Percentiles rank a stretch among this genome's conserved stretches.
Conservation (phyloP, 2,113 vertebrate genomes). For the Lucifuga dentata region DNA sequence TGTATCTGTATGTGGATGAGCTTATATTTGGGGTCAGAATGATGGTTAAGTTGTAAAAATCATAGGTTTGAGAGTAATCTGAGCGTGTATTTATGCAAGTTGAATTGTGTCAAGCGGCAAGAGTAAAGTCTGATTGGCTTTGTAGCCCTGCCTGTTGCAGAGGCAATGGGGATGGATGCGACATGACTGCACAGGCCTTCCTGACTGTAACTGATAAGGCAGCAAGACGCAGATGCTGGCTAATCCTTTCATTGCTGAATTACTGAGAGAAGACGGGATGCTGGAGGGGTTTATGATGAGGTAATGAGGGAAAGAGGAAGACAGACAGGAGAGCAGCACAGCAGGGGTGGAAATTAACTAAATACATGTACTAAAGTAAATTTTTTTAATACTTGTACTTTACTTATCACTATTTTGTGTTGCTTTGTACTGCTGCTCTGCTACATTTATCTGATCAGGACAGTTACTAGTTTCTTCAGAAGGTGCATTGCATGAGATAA, state of each 20-base stretch:
- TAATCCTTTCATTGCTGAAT: slow-evolving; percentile 71
- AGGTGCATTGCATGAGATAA: too few relatives aligned
- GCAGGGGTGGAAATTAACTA: too few relatives aligned
- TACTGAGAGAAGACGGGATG: slow-evolving; percentile 56
- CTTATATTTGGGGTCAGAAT: neutral
- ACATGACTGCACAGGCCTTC: slow-evolving; percentile 55
- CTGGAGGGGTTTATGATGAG: too few relatives aligned
- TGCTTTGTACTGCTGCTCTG: too few relatives aligned
- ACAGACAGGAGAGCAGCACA: too few relatives aligned
- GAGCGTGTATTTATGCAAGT: slow-evolving; percentile 7
- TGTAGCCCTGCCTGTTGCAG: slow-evolving; percentile 46
- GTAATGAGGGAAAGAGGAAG: too few relatives aligned
- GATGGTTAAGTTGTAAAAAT: slow-evolving; percentile 43
- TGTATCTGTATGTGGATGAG: slow-evolving; percentile 14
- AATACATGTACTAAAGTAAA: too few relatives aligned
- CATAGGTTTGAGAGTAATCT: slow-evolving; percentile 28
- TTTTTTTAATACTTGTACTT: too few relatives aligned
- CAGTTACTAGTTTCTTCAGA: too few relatives aligned
- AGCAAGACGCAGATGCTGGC: slow-evolving; percentile 47
- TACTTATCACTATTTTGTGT: too few relatives aligned
- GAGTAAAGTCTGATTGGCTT: slow-evolving; percentile 3
- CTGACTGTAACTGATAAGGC: slow-evolving; percentile 71
- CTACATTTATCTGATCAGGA: too few relatives aligned
- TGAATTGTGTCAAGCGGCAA: slow-evolving; percentile 34
- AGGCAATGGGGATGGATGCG: slow-evolving; percentile 39